Evolutionary conservation across 1,140 invertebrate species (phyloP), one percentile per base, ranked within the genome.

Genomic region (Philotrypesis tridentata): DNA sequence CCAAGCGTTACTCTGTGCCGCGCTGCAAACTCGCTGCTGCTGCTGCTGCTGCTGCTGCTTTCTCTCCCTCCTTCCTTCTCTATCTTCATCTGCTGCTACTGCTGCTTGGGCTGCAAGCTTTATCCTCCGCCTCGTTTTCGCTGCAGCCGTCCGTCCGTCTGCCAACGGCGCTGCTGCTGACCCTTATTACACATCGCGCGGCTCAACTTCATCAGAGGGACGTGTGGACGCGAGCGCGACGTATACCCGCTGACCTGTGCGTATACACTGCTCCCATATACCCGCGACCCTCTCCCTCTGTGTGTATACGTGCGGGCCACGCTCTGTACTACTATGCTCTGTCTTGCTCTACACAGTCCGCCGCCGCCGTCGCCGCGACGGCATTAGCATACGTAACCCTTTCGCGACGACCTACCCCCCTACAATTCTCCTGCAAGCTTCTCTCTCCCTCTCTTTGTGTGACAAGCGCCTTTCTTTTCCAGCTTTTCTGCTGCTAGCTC

Each of bases 131-230:
- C 73, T 81, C 75, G 40, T 65, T 81, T 73, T 83, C 79, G 74
- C 84, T 25, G 43, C 48, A 25, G 84, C 74, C 83, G 82, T 74
- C 73, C 83, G 83, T 84, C 79, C 80, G 83, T 84, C 82, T 74
- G 17, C 31, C 31, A 33, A 17, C 80, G 82, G 80, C 82, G 86
- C 84, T 82, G 31, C 80, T 84, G 85, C 83, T 84, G 85, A 90
- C 89, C 89, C 90, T 91, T 91, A 90, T 91, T 91, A 91, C 90
- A 88, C 87, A 89, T 90, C 88, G 89, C 88, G 88, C 87, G 86
- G 89, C 86, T 91, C 90, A 90, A 90, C 89, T 91, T 90, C 89
- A 89, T 91, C 90, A 89, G 88, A 85, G 86, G 84, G 85, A 90
- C 55, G 74, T 88, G 88, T 89, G 86, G 86, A 80, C 80, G 77